Evolutionary conservation across 53 echinoderm and acorn worm species (phyloP), one percentile per base, ranked within the genome.

Genomic region (Henricia sp.): DNA sequence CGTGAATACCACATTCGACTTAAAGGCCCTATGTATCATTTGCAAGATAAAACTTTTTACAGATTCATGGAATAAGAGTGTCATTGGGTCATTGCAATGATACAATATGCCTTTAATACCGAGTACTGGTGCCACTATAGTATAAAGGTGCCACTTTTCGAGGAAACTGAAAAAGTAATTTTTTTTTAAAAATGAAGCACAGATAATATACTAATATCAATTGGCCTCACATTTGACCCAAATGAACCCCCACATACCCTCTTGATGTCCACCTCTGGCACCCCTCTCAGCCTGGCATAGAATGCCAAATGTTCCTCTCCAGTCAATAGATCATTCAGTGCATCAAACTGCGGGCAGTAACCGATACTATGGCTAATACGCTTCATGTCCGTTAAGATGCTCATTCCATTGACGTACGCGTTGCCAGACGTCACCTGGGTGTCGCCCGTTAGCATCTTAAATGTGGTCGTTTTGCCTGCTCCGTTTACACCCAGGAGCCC

Each of bases 281-380:
- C 85, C 3, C 99, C 99, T 39, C 99, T 85, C 65, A 99, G 82
- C 4, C 94, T 62, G 17, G 99, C 99, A 58, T 99, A 99, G 83
- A 94, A 99, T 37, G 92, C 87, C 55, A 99, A 70, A 50, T 99
- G 99, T 35, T 99, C 99, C 76, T 83, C 75, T 0, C 92, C 99
- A 17, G 99, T 99, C 71, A 99, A 78, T 16, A 94, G 76, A 1
- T 92, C 88, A 50, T 99, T 94, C 56, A 99, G 84, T n/a, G 99
- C 99, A 63, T 99, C 99, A 87, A 99, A 99, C 89, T 94, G 94
- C 25, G 99, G 99, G 72, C 99, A 99, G 91, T 99, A 99, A 12
- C 94, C 99, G 67, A 94, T 90, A 41, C 90, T 92, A 37, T 90
- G 90, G 36, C 95, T 91, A 51, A 99, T 93, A n/a, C 91, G 87